Conservation (phyloP, 1,140 invertebrate species). For the Holcopasites calliopsidis region DNA sequence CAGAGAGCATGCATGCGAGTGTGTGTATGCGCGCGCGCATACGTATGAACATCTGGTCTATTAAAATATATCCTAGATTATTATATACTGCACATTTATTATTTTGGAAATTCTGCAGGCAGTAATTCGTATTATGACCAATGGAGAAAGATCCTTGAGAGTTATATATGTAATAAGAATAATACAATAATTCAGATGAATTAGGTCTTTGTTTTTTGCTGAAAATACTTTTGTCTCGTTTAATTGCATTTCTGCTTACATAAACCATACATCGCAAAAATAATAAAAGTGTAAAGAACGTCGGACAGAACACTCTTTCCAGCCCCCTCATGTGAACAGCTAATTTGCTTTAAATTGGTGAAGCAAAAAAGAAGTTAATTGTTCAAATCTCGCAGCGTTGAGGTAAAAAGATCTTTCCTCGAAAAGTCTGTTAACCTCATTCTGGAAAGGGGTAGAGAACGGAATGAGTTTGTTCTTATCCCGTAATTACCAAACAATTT, state of each 20-base stretch:
- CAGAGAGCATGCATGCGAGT: not conserved
- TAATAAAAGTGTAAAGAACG: no score
- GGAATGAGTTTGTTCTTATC: conserved; percentile 3
- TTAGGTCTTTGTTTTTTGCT: no score
- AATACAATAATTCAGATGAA: no score
- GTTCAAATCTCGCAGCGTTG: not conserved
- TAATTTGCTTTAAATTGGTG: not conserved
- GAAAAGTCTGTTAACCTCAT: conserved; percentile 12
- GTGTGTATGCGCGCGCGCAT: no score
- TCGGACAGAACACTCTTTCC: not conserved
- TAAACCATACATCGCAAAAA: not conserved
- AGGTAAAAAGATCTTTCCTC: not conserved
- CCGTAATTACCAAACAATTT: not conserved
- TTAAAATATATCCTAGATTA: conserved; percentile 19
- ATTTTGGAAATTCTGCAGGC: conserved; percentile 13
- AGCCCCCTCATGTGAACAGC: not conserved
- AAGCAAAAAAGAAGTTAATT: conserved; percentile 23
- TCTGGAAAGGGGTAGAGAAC: not conserved
- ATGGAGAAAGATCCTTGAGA: not conserved
- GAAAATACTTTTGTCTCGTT: no score
- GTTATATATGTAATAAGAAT: no score
- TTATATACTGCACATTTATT: conserved; percentile 1
- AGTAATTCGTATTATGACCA: no score
- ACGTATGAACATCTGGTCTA: no score
- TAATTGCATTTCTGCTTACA: not conserved